A percentile compares a stretch with the other conserved stretches of the same genome.
Conservation (phyloP, 2,113 vertebrate species). For the Laterallus jamaicensis region DNA sequence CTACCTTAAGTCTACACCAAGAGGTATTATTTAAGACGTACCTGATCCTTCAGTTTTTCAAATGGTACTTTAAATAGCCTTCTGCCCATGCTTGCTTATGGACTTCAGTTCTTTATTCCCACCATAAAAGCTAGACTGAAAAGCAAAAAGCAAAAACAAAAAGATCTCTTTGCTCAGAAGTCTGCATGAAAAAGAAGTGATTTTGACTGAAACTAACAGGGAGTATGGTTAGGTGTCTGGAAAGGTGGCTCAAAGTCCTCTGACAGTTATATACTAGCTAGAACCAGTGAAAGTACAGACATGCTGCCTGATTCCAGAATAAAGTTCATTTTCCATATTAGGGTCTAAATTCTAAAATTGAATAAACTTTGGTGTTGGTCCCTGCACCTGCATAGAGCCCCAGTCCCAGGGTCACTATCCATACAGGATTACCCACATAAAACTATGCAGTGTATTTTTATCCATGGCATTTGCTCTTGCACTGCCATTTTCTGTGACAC, state of each 20-base stretch:
- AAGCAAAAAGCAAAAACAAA: background rate
- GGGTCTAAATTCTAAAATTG: background rate
- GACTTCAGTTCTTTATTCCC: background rate
- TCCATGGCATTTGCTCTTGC: background rate
- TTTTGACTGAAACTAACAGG: background rate
- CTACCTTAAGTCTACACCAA: background rate
- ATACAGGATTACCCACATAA: background rate
- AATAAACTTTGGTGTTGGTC: background rate
- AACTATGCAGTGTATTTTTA: background rate
- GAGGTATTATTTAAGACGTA: background rate
- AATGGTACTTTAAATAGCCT: background rate
- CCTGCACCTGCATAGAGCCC: background rate
- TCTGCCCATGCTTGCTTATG: background rate
- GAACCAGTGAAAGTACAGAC: background rate
- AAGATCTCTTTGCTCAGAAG: background rate
- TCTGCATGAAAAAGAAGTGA: background rate
- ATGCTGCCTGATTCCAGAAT: background rate
- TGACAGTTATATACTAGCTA: background rate
- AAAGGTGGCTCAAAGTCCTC: background rate
- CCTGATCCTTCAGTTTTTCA: background rate
- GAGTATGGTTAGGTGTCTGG: background rate
- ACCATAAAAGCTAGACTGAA: background rate
- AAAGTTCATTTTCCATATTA: background rate
- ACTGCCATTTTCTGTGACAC: background rate
- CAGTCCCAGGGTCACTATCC: background rate